Evolutionary conservation across 2,113 vertebrate genomes (phyloP), one percentile per base, ranked within the genome.

Genomic region (Urocynchramus pylzowi): DNA sequence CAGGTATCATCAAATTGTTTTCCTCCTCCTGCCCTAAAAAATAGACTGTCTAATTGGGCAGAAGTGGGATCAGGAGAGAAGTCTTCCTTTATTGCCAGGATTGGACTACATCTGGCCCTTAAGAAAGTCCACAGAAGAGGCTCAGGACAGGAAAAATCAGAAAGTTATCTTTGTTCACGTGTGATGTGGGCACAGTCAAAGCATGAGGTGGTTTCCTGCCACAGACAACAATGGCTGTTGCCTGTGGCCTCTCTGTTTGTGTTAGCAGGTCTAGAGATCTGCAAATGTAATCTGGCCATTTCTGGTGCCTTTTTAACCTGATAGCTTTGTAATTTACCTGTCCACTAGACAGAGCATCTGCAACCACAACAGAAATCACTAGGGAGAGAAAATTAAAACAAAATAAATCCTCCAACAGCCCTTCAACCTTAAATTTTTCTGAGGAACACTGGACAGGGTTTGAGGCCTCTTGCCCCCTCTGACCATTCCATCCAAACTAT

Each of bases 191-290:
- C 18, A 75, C 50, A 77, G 37, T 10, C 18, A 54, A 76, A 21
- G 37, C 31, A 53, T 0, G 0, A 6, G 7, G 18, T 45, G 9
- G 18, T 53, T 91, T 85, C 49, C 31, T 69, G 42, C 9, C 2
- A 1, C 59, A 74, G 45, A 42, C 10, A 69, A 7, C 22, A 65
- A 54, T 20, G 16, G 5, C 7, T 76, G 6, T 47, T 61, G 24
- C 19, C n/a, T 69, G 3, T 73, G 59, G 2, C 7, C 16, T 44
- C 57, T 89, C 50, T 67, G 13, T 68, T 79, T 64, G 16, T 65
- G 27, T 65, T 65, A 39, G 52, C 27, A 47, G 30, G 10, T 49
- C 33, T 31, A 79, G 31, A 79, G 70, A n/a, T 35, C 17, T 53
- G 16, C 31, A 64, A 23, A 69, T 61, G 18, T 53, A 11, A 21